Base-by-base conservation (phyloP, 2,888 invertebrate genomes). In the Rosalia funebris region DNA sequence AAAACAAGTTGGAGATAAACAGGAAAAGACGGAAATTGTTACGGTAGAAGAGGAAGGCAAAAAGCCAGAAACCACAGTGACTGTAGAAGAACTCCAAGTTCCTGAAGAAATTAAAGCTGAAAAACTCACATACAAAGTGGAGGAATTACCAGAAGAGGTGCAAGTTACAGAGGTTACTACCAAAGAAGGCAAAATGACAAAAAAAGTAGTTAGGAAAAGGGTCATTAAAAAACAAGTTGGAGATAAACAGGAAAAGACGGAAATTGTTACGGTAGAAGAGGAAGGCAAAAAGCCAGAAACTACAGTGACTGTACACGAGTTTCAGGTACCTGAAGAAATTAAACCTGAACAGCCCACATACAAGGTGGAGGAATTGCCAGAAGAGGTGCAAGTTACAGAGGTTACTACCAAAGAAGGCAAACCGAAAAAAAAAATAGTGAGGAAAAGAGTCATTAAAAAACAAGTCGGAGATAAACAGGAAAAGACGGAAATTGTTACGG, bases 381-480 rank as follows among this genome's bases (percentile, higher is more conserved):
- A 77, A 42, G 73, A 72, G 31, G 2, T 67, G 55, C 57, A 72
- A 69, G 50, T 44, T 70, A 42, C 44, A 74, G 76, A 65, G 15
- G 42, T 58, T 41, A 19, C 47, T 14, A 79, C 79, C 5, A 76
- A 58, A 39, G 65, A 71, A 44, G 71, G 72, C 9, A 66, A 62
- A 48, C 47, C 63, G n/a, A 63, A 60, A 42, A 68, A 67, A 52
- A 62, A 65, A 52, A 61, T 65, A 20, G 34, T 70, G 32, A 73
- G 64, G 39, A 83, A 80, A 60, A 78, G 81, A 3, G 81, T 81
- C 48, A 77, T 83, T 1, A 82, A 81, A 58, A 82, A 81, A 47
- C 80, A 77, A n/a, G 75, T 75, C 14, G 81, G 78, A 1, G 73
- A 71, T 15, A 76, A 76, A 50, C 63, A 81, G 48, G 75, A 81